These are phyloP conservation scores for Proteles cristata DNA, from an alignment of 2,113 vertebrate genomes.

Conservation along the genomic window DNA sequence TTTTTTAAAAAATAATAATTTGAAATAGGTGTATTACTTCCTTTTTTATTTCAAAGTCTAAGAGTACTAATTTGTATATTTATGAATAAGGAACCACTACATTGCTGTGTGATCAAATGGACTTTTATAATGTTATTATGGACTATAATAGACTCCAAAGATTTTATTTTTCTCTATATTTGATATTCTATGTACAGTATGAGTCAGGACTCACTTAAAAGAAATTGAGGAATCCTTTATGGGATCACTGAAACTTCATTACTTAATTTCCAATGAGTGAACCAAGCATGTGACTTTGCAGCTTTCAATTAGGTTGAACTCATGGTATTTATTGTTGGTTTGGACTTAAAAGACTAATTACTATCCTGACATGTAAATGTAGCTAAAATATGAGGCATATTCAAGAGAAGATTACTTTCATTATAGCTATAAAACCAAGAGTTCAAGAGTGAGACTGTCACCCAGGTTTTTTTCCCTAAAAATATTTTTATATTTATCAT, in stretches of 20 bases:
- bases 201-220: conserved; percentile 28
- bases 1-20: background rate
- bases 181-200: background rate
- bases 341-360: background rate
- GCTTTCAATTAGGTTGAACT: background rate
- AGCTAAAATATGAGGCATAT: background rate
- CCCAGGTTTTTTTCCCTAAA: background rate
- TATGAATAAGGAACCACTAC: background rate
- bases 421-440: background rate
- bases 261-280: background rate
- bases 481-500: background rate
- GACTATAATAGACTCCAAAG: background rate
- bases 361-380: background rate
- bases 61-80: background rate
- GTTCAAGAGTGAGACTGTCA: conserved; percentile 29
- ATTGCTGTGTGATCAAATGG: background rate
- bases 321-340: background rate
- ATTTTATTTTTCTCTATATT: conserved; percentile 48
- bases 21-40: background rate
- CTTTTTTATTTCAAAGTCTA: background rate
- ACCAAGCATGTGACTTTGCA: background rate
- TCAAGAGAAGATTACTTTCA: conserved; percentile 37
- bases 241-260: background rate
- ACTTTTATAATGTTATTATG: background rate
- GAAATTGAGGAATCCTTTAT: background rate